Base-by-base conservation (phyloP, 1,140 invertebrate species). In the Listronotus oregonensis region DNA sequence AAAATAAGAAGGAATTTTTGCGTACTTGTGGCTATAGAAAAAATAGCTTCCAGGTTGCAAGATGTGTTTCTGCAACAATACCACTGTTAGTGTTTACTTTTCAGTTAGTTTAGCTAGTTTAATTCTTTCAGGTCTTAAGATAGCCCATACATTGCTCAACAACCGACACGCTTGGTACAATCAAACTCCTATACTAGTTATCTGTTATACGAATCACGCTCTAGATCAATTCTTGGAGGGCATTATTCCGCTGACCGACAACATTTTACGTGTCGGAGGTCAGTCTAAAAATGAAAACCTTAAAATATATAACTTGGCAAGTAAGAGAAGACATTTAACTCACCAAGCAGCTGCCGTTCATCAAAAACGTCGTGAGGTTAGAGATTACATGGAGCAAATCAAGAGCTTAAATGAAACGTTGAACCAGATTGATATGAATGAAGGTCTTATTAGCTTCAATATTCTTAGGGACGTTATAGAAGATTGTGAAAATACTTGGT, bases 201-300 rank as follows among this genome's bases (percentile, higher is more conserved):
- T 95, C 17, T 93, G 91, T 73, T 93, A 88, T 68, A 94, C 92
- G 0, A 96, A 95, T 75, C 91, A 95, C 78, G 93, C 93, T 0
- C 75, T 96, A 3, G 93, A 96, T 81, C 92, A 95, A 75, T 95
- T 96, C 80, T 77, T 96, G n/a, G 86, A 92, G 77, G 89, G 87
- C 17, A 82, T 92, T 9, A 72, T 85, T 6, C 59, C 75, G 14
- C 75, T 82, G 3, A 88, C 85, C 2, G 40, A 80, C 0, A 80
- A 83, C 17, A 80, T 94, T 55, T 80, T 91, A 11, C 82, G 93
- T 27, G 83, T 95, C 66, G 93, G 93, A 5, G 85, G 86, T 5
- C 85, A 89, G 77, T 88, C 87, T 1, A 85, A 86, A 71, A 87
- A 82, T 71, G 80, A 86, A 75, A 73, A 68, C 4, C 73, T 89